Evolutionary conservation across 2,797 vertebrate species (phyloP), one percentile per base, ranked within the genome.

Genomic region (Hozukius guyotensis): DNA sequence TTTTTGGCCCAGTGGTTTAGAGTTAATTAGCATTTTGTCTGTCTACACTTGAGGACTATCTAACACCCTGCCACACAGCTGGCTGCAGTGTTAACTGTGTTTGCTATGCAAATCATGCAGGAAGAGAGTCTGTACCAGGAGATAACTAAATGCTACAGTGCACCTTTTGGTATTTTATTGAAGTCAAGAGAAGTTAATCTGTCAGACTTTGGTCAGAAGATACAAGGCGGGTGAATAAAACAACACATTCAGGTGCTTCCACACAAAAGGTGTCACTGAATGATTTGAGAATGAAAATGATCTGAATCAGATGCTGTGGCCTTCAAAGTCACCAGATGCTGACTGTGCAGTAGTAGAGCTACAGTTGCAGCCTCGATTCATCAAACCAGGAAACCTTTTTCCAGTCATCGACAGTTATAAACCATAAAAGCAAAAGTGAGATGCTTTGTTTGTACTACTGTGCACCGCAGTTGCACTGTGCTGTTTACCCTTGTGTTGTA

Each of bases 71-170:
- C 53, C 24, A 22, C 27, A 29, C 81, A 86, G 70, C 68, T 81
- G 73, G 22, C 71, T 76, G 55, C 65, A 67, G 42, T 24, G 42
- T 38, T 52, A 63, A 53, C 68, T 46, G 20, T 75, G 62, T 85
- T 83, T 71, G 53, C 55, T 79, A 80, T 78, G 71, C 73, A 88
- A 67, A 80, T 84, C 46, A 29, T 64, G 42, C 67, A 24, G 32
- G 63, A 16, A 57, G 53, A 56, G 42, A 55, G n/a, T 52, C 57
- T 63, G 27, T 53, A 32, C 24, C 25, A 14, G 62, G 75, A 75
- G 46, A 72, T 82, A n/a, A 72, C 18, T 65, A 77, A 71, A 38
- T 62, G 34, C 76, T 78, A 25, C 59, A 59, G 64, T 66, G 61
- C 74, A 70, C 59, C 34, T 34, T 52, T 36, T 60, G 12, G 20